Base-by-base conservation (phyloP, 2,888 invertebrate genomes). In the Anthrax anthrax region DNA sequence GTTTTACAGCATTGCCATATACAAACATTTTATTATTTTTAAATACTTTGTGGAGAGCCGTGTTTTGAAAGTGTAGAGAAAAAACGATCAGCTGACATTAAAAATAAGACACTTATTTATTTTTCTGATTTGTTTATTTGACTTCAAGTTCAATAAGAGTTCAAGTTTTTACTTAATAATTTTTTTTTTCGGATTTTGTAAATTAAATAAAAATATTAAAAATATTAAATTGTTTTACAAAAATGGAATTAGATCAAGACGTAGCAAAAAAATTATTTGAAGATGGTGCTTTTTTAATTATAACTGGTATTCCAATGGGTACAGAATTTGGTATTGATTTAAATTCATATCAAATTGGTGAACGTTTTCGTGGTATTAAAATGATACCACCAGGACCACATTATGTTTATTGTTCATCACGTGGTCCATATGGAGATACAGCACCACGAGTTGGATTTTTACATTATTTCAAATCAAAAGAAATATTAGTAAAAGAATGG, bases 371-470 rank as follows among this genome's bases (percentile, higher is more conserved):
- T 1, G 98, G 97, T 1, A 79, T 98, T 27, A 98, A 98, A 74
- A 95, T 98, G 95, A 96, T 98, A 57, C 97, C 97, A 0, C 90
- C 94, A 2, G 97, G 97, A 8, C 70, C 94, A 45, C 97, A 98
- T 67, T 95, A 85, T 61, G 73, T 98, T 16, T 91, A 91, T 71
- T 90, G 83, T 63, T 85, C 86, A 72, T 78, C 75, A 52, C 72
- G 75, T 14, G 78, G 76, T 53, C 69, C 68, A 1, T 75, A 75
- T 43, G 78, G 78, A 1, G 80, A 83, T 57, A 68, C 75, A 8
- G 78, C 81, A 3, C 84, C 84, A 14, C 72, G 89, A 53, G 80
- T 84, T 45, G 91, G 92, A 4, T 92, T 94, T 60, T 81, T 89
- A 61, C 82, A 94, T 62, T 77, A 77, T 59, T 96, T 97, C 61